Evolutionary conservation across 2,113 vertebrate species (phyloP).

Genomic region (Epinephelus lanceolatus): DNA sequence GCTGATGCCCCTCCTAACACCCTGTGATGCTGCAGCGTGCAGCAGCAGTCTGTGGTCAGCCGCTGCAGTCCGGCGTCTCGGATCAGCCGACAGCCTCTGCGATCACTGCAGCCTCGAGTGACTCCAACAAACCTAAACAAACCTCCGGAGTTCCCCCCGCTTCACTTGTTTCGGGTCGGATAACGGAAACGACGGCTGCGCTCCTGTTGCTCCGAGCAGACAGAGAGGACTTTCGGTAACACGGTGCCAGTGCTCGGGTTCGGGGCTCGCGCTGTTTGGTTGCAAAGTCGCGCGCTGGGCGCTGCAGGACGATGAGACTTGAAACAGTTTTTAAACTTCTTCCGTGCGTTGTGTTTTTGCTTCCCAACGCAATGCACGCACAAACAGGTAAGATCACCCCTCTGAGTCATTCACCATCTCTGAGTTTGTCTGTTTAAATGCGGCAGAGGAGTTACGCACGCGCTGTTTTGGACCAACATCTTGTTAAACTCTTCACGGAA

Average conservation of each 20-base stretch:
- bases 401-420: background rate
- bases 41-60: slow-evolving; percentile 41
- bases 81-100: slow-evolving; percentile 11
- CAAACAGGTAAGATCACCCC: slow-evolving; percentile 71
- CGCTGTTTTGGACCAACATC: background rate
- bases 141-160: background rate
- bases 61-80: slow-evolving; percentile 31
- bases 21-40: slow-evolving; percentile 47
- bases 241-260: background rate
- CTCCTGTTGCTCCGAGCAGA: background rate
- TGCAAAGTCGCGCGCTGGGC: slow-evolving; percentile 3
- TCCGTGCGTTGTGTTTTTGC: slow-evolving; percentile 45
- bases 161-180: background rate
- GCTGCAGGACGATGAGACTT: slow-evolving; percentile 61
- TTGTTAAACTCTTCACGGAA: too few species aligned
- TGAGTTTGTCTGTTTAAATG: background rate
- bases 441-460: background rate
- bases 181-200: background rate
- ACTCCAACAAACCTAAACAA: background rate
- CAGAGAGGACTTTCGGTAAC: background rate
- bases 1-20: slow-evolving; percentile 65
- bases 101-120: background rate
- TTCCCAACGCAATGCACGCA: slow-evolving; percentile 36
- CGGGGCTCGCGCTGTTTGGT: background rate
- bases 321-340: slow-evolving; percentile 51